A percentile compares a stretch with the other conserved stretches of the same genome.
phyloP scores from a whole-genome alignment of 2,113 vertebrate genomes.

The Myiagra hebetior region DNA sequence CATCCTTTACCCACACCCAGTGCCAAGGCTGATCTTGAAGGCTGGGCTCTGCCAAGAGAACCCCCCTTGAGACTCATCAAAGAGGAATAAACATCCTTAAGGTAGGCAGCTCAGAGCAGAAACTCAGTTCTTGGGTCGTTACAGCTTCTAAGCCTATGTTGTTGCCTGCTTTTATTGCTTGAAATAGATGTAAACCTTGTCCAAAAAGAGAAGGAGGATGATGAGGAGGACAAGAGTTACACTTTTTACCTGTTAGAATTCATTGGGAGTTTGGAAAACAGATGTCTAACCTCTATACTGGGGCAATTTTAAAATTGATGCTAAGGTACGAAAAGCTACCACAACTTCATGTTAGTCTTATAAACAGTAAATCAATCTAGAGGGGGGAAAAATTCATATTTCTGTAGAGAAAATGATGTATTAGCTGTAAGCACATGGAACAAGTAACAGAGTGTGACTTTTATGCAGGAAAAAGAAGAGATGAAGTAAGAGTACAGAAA shows the following conservation, averaged over 20 bases:
- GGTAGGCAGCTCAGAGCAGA: not conserved
- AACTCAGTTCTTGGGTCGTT: not conserved
- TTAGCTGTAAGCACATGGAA: not conserved
- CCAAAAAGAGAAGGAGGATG: not conserved
- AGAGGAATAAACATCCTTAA: not conserved
- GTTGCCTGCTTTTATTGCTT: not conserved
- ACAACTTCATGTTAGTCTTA: not conserved
- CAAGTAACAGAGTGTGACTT: not conserved
- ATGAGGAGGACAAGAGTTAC: not conserved
- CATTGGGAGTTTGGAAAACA: not conserved
- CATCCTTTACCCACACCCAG: not conserved
- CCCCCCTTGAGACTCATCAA: not conserved
- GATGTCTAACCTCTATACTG: not conserved
- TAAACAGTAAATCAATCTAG: not conserved
- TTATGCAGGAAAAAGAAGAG: not conserved
- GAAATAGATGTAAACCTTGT: not conserved
- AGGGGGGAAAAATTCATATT: rapidly evolving
- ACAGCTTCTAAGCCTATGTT: not conserved
- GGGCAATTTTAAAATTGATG: not conserved
- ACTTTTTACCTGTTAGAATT: not conserved
- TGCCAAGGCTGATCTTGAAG: not conserved
- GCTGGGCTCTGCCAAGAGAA: not conserved
- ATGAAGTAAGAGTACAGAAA: not conserved
- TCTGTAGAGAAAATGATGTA: not conserved
- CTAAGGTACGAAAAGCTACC: not conserved